A percentile compares a stretch with the other conserved stretches of the same genome.
These are phyloP conservation scores for Glaucidium brasilianum DNA, from an alignment of 2,113 vertebrate genomes.

Conservation along the genomic window DNA sequence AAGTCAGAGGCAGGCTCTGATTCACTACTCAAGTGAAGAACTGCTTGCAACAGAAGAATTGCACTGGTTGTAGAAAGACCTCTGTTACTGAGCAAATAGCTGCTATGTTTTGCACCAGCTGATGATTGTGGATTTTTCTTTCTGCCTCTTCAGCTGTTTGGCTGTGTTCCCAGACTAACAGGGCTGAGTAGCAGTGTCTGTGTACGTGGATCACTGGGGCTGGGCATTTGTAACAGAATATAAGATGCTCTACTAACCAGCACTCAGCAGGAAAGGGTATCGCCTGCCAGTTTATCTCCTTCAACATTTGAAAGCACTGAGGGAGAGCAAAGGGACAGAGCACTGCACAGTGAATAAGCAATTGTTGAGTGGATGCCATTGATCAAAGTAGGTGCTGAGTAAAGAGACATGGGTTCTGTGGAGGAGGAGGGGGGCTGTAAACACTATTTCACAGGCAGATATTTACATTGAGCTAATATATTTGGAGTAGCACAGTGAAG, in stretches of 20 bases:
- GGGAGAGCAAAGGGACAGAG: background rate
- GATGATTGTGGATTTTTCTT: slow-evolving; percentile 14
- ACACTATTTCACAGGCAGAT: background rate
- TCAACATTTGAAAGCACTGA: background rate
- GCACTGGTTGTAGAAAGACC: background rate
- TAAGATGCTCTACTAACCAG: background rate
- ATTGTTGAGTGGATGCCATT: background rate
- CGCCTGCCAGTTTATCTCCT: background rate
- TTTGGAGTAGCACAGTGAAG: background rate
- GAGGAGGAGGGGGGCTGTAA: background rate
- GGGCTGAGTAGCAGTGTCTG: background rate
- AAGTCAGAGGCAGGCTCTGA: background rate
- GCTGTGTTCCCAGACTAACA: background rate
- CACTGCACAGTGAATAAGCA: background rate
- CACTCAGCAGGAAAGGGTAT: background rate
- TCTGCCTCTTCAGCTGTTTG: slow-evolving; percentile 1
- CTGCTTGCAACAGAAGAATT: background rate
- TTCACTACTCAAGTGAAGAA: background rate
- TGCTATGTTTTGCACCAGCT: background rate
- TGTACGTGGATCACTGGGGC: background rate
- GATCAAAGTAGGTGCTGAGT: background rate
- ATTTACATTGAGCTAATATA: background rate
- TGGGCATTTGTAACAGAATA: background rate
- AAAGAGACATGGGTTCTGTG: background rate
- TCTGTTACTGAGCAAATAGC: background rate